phyloP scores from a whole-genome alignment of 2,113 vertebrate genomes.

The Tympanuchus pallidicinctus region DNA sequence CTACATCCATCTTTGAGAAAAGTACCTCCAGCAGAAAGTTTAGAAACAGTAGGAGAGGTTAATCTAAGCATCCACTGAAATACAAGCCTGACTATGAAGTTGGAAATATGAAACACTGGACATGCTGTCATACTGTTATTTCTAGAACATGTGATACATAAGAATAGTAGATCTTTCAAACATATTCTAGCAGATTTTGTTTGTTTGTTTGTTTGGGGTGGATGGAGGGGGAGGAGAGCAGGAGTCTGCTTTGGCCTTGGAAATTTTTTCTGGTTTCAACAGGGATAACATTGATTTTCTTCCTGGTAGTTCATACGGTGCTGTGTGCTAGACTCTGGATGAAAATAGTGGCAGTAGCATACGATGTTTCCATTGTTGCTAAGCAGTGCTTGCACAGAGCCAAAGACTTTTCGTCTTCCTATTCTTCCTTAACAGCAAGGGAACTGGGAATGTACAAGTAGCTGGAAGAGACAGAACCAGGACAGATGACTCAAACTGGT shows the following conservation, averaged over 20 bases:
- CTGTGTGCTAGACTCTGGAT: neutral
- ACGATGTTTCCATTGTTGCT: neutral
- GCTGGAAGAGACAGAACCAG: neutral
- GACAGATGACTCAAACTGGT: neutral
- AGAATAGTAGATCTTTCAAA: neutral
- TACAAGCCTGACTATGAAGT: neutral
- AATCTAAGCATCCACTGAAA: neutral
- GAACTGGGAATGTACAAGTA: too few species aligned
- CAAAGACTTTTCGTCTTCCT: too few species aligned
- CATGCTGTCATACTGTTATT: rapidly evolving
- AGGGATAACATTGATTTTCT: neutral
- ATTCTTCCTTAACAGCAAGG: too few species aligned
- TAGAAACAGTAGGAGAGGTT: neutral
- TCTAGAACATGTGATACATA: neutral
- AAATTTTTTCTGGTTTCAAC: neutral
- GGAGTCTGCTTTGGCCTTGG: neutral
- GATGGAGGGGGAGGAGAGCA: too few species aligned
- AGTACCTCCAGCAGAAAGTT: neutral
- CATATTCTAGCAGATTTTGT: neutral
- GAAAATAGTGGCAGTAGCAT: neutral
- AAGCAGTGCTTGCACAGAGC: too few species aligned
- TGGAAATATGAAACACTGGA: neutral
- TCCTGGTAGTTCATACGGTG: neutral
- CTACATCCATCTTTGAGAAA: neutral
- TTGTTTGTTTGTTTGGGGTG: too few species aligned